Base-by-base conservation (phyloP, 2,888 invertebrate genomes). In the Brachylomia viminalis region DNA sequence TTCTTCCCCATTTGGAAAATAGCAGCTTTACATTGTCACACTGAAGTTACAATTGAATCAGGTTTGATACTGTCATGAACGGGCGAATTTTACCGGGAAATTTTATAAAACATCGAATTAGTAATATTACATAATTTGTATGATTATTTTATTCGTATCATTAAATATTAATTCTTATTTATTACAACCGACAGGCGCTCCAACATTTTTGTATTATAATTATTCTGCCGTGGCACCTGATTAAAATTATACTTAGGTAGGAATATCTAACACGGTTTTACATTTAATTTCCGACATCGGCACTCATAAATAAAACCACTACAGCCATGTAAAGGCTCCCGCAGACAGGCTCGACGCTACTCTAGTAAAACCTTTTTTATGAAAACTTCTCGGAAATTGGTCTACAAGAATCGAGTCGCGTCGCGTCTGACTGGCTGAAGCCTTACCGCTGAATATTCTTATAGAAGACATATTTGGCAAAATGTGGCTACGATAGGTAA, bases 111-210 rank as follows among this genome's bases (percentile, higher is more conserved):
- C 17, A n/a, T 65, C n/a, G 11, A 47, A 33, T 30, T 45, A n/a
- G n/a, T 38, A 7, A 38, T 27, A 20, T 27, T 30, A 42, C 42
- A n/a, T 20, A 11, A 30, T 13, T 52, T 17, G 23, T 30, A 52
- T 2, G 20, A 33, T 1, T 69, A 49, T 20, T n/a, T 54, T 27
- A 27, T 58, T 33, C 8, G 17, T 33, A 54, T 52, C n/a, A 47
- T 78, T 54, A 47, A 80, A 54, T 38, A 42, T 61, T 47, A 75
- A 54, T 59, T 65, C 20, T 54, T 52, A 81, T 66, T 64, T 54
- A 81, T 82, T n/a, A n/a, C n/a, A n/a, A n/a, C n/a, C n/a, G n/a
- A n/a, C n/a, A n/a, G n/a, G 23, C 10, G 38, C 10, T 20, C 15
- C 11, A 64, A 52, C 5, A 38, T 74, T 38, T 80, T 65, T 65